These are phyloP conservation scores for Cephalopholis sonnerati DNA, from an alignment of 2,113 vertebrate genomes.

Conservation along the genomic window DNA sequence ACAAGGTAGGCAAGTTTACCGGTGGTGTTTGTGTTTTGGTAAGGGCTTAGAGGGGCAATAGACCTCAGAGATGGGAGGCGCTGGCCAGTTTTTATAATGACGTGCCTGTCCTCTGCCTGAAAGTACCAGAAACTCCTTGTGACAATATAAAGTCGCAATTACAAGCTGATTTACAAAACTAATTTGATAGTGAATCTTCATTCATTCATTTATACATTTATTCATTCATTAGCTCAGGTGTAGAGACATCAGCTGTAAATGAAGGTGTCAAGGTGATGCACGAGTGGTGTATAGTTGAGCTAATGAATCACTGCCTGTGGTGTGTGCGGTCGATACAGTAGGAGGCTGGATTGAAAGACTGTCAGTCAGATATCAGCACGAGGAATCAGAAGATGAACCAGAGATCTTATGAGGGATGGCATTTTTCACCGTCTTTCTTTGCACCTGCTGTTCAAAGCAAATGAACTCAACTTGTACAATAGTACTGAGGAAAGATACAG, in stretches of 20 bases:
- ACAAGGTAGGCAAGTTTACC: not conserved
- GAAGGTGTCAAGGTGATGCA: constrained; percentile 37
- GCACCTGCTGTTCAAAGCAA: not conserved
- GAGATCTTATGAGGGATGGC: not conserved
- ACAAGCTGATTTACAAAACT: constrained; percentile 1
- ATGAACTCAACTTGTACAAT: not conserved
- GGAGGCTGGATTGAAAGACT: constrained; percentile 25
- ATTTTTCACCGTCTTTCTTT: not conserved
- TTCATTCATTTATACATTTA: constrained; percentile 20
- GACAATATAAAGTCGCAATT: not conserved
- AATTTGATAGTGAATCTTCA: constrained; percentile 23
- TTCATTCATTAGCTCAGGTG: not conserved
- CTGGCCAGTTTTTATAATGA: constrained; percentile 45
- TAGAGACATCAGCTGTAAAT: constrained; percentile 18
- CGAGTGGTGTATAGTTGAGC: constrained; percentile 25
- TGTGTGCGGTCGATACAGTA: constrained; percentile 21
- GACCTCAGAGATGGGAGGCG: constrained; percentile 12
- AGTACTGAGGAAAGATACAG: not conserved
- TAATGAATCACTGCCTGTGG: constrained; percentile 43
- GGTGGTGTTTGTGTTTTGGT: constrained; percentile 1
- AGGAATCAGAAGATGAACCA: constrained; percentile 9
- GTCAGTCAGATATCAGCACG: not conserved
- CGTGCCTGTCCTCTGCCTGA: constrained; percentile 34
- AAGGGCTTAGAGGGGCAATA: not conserved
- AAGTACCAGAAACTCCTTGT: not conserved